Conservation (phyloP, 1,140 invertebrate genomes). For the Tetramorium alpestre region DNA sequence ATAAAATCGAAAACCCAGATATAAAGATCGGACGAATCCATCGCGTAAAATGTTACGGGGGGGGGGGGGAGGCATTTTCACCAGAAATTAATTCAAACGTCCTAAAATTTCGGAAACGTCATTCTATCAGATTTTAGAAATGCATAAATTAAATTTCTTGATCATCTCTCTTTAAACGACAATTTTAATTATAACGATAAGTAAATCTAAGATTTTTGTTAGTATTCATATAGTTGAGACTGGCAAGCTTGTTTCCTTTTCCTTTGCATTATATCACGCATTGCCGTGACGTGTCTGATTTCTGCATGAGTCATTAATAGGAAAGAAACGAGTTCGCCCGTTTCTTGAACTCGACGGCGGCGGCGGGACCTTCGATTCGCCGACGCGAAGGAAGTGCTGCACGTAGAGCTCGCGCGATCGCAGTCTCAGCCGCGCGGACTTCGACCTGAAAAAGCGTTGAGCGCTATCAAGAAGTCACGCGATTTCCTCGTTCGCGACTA, state of each 20-base stretch:
- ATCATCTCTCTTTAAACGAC: neutral
- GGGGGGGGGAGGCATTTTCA: neutral
- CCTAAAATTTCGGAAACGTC: neutral
- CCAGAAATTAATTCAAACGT: neutral
- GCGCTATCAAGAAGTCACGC: slow-evolving; percentile 49
- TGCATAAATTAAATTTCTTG: neutral
- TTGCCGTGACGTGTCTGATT: neutral
- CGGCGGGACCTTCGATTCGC: slow-evolving; percentile 3
- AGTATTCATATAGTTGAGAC: neutral
- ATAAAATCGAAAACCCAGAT: neutral
- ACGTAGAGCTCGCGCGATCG: neutral
- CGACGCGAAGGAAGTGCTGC: neutral
- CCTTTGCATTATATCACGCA: neutral
- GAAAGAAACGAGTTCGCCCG: neutral
- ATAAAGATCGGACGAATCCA: neutral
- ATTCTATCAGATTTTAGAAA: neutral
- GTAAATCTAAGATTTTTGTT: neutral
- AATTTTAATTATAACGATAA: neutral
- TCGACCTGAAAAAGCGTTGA: slow-evolving; percentile 37
- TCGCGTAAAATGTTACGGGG: neutral
- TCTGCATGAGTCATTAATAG: slow-evolving; percentile 9
- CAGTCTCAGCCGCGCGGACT: neutral
- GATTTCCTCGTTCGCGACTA: slow-evolving; percentile 54
- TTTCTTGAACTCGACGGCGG: slow-evolving; percentile 25
- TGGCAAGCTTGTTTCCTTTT: neutral